Percentiles rank a stretch among this genome's conserved stretches.
Evolutionary conservation across 1,140 invertebrate genomes (phyloP).

Genomic region (Campoletis sonorensis): DNA sequence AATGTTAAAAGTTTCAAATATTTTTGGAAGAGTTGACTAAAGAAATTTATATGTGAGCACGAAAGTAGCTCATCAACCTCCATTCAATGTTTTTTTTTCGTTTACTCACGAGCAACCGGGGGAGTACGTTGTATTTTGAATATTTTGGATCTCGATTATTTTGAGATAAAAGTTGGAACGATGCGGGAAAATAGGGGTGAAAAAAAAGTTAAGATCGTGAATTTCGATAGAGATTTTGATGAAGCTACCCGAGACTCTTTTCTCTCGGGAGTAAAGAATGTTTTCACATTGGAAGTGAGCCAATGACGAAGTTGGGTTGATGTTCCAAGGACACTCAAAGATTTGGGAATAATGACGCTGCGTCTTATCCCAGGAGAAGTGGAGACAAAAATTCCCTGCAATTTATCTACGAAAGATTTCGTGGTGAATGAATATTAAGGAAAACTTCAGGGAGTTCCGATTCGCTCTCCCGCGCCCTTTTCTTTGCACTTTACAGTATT

Average conservation of each 20-base stretch:
- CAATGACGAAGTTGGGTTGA: neutral
- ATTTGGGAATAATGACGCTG: conserved; percentile 1
- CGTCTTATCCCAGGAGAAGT: neutral
- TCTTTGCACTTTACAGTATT: neutral
- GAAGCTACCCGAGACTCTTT: neutral
- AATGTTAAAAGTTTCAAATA: no score
- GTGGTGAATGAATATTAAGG: neutral
- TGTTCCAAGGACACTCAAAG: neutral
- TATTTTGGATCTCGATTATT: neutral
- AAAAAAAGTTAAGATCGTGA: neutral
- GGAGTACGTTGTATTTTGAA: neutral
- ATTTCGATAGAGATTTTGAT: neutral
- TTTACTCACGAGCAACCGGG: no score
- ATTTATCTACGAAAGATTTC: neutral
- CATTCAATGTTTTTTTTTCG: no score
- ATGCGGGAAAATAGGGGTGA: neutral
- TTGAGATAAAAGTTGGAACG: neutral
- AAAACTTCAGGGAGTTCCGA: neutral
- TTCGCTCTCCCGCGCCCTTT: neutral
- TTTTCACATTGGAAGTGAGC: neutral
- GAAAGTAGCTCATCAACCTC: no score
- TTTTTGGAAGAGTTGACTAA: no score
- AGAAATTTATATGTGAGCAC: no score
- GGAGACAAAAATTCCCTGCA: neutral
- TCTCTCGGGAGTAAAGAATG: neutral